Conservation (phyloP, 2,113 vertebrate species). For the Tragelaphus buxtoni region DNA sequence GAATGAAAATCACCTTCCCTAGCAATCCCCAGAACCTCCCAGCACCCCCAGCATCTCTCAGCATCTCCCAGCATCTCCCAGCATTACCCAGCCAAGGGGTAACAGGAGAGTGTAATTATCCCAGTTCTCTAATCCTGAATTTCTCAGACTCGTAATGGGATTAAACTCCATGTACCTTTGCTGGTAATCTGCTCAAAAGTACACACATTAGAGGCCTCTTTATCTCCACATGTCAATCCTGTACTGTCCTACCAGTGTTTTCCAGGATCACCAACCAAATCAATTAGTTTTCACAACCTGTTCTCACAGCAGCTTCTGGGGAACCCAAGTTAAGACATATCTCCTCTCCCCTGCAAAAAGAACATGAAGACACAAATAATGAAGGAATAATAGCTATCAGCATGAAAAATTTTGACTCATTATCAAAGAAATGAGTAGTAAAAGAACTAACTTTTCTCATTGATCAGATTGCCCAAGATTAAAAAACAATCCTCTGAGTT, state of each 20-base stretch:
- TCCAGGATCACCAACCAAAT: not conserved
- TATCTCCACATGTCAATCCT: not conserved
- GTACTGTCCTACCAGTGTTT: not conserved
- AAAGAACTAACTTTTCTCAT: not conserved
- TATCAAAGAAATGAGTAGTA: not conserved
- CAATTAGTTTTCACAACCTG: not conserved
- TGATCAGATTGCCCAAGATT: not conserved
- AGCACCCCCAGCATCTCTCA: not conserved
- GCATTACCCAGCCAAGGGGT: not conserved
- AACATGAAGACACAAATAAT: not conserved
- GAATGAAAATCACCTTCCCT: not conserved
- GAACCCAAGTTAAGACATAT: not conserved
- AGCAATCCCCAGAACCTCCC: not conserved
- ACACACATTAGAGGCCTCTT: fast-evolving
- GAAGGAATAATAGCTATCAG: not conserved
- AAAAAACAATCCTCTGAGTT: not conserved
- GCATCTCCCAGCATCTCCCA: not conserved
- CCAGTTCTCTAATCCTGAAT: not conserved
- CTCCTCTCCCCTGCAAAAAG: fast-evolving
- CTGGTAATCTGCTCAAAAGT: not conserved
- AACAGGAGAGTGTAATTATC: not conserved
- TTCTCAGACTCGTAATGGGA: not conserved
- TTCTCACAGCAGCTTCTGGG: not conserved
- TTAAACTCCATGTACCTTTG: not conserved
- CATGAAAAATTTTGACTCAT: not conserved